Evolutionary conservation across 2,888 invertebrate species (phyloP), one percentile per base, ranked within the genome.

Genomic region (Arge pagana): DNA sequence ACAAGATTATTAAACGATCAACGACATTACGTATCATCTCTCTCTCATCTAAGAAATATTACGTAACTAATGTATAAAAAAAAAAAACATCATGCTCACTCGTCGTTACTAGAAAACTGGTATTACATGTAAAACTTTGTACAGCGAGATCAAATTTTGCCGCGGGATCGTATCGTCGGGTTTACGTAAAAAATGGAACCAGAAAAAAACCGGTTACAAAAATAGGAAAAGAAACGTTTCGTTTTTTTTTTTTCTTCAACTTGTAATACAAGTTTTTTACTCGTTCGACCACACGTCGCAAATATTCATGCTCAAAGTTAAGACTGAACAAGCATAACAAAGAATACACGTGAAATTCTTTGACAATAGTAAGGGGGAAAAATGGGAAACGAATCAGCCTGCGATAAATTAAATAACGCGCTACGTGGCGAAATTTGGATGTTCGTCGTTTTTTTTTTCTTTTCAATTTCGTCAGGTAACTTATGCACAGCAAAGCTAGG

Each of bases 261-360:
- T 45, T 45, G 45, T 45, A 33, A 45, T 45, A 45, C 45, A 45
- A 45, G 45, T 24, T 45, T 45, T 45, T 21, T 33, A 31, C 10
- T 33, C 11, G 10, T 33, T 53, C 59, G 56, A 58, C 54, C 65
- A 65, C 68, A 54, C 58, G 66, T 62, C 66, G 67, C 63, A 64
- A 68, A 66, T 71, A 66, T n/a, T 65, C 71, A 71, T 71, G 71
- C 71, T 67, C 55, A 64, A 66, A 61, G 55, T 62, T 60, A 62
- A 60, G 56, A 66, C 59, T 56, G 64, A 68, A 68, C 66, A 70
- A 70, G 66, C 65, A 63, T 62, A 56, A 57, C 45, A 42, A 41
- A 55, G 49, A 52, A 50, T 50, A 55, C 31, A 49, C 33, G 19
- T 55, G 35, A 41, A 31, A 52, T n/a, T 41, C 19, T 21, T 26